phyloP scores from a whole-genome alignment of 2,888 invertebrate genomes.

The Melanostoma mellinum region DNA sequence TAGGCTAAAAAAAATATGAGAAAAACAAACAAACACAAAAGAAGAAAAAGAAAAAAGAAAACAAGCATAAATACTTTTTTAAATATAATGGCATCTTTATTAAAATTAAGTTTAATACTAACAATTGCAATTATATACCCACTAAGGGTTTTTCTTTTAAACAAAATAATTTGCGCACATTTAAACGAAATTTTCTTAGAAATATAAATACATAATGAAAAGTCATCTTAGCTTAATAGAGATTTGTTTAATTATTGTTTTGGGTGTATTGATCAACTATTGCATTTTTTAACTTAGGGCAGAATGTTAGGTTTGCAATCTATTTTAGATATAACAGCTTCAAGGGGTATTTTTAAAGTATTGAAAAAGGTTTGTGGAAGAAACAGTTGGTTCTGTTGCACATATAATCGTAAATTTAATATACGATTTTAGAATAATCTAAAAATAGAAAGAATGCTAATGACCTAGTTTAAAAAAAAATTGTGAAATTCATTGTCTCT shows the following conservation, averaged over 20 bases:
- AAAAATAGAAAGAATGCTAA: too few relatives aligned
- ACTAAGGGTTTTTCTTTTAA: neutral
- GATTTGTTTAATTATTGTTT: conserved; percentile 10
- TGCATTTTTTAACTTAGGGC: conserved; percentile 58
- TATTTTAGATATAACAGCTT: neutral
- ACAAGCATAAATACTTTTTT: neutral
- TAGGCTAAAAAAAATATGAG: conserved; percentile 40
- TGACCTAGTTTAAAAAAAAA: too few relatives aligned
- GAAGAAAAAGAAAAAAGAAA: conserved; percentile 1
- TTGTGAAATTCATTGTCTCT: too few relatives aligned
- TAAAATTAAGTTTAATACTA: neutral
- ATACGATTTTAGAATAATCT: too few relatives aligned
- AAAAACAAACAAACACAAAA: conserved; percentile 17
- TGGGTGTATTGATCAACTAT: conserved; percentile 62
- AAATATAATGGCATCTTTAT: conserved; percentile 48
- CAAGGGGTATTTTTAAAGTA: neutral
- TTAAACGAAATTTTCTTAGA: conserved; percentile 18
- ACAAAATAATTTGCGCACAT: conserved; percentile 58
- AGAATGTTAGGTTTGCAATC: neutral
- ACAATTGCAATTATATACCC: too few relatives aligned
- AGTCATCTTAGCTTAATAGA: conserved; percentile 51
- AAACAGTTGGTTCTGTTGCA: too few relatives aligned
- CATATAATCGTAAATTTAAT: too few relatives aligned
- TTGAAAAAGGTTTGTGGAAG: too few relatives aligned
- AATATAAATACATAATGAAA: conserved; percentile 35